Evolutionary conservation across 2,797 vertebrate species (phyloP).

Genomic region (Channa striata): DNA sequence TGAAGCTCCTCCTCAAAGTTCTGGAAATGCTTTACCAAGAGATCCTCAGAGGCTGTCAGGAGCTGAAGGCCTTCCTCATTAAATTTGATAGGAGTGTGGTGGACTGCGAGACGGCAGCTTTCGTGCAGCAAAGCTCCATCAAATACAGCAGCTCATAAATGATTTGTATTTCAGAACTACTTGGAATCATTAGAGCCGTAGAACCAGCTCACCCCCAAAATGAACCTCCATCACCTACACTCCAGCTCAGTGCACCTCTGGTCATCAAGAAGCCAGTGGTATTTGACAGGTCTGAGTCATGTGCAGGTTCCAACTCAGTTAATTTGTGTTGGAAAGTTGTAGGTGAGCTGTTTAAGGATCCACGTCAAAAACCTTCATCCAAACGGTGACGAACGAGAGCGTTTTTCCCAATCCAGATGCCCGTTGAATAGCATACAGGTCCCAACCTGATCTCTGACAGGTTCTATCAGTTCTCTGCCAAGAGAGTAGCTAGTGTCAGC

Average conservation of each 20-base stretch:
- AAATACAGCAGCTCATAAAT: not conserved
- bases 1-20: constrained; percentile 16
- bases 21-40: not conserved
- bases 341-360: not conserved
- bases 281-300: not conserved
- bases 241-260: not conserved
- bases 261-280: not conserved
- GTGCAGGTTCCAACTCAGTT: not conserved
- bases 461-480: constrained; percentile 11
- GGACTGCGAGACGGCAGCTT: not conserved
- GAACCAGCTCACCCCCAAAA: not conserved
- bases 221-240: not conserved
- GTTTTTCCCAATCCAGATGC: not conserved
- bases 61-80: not conserved
- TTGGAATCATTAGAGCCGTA: not conserved
- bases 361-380: not conserved
- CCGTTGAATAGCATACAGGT: not conserved
- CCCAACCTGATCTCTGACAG: not conserved
- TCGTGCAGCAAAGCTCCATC: not conserved
- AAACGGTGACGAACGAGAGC: not conserved
- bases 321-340: constrained; percentile 1
- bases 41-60: not conserved
- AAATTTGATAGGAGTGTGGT: not conserved
- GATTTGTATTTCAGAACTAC: constrained; percentile 4
- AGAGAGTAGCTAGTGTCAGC: not conserved